A percentile compares a stretch with the other conserved stretches of the same genome.
phyloP scores from a whole-genome alignment of 1,140 invertebrate species.

The Tyrophagus putrescentiae region DNA sequence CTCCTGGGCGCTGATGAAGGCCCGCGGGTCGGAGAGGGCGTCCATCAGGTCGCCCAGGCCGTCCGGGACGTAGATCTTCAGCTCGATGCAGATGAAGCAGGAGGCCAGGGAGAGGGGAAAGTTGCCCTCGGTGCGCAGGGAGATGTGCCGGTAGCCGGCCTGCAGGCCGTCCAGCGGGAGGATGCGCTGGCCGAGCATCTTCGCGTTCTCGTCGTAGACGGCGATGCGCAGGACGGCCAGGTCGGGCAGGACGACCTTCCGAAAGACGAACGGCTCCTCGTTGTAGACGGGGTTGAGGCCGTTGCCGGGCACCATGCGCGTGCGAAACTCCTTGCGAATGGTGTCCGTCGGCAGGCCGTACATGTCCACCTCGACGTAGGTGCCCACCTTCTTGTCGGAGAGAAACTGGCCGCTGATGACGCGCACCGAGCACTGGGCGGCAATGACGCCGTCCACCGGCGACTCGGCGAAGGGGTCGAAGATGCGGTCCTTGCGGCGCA shows the following conservation, averaged over 20 bases:
- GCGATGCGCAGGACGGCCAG: slow-evolving; percentile 91
- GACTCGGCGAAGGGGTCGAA: slow-evolving; percentile 99
- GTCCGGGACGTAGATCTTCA: slow-evolving; percentile 99
- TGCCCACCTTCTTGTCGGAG: slow-evolving; percentile 94
- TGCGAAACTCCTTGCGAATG: slow-evolving; percentile 93
- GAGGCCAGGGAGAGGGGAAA: slow-evolving; percentile 97
- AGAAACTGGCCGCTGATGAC: slow-evolving; percentile 98
- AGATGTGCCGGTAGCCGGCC: slow-evolving; percentile 93
- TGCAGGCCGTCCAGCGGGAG: slow-evolving; percentile 92
- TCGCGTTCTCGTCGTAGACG: slow-evolving; percentile 96
- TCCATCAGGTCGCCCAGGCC: slow-evolving; percentile 97
- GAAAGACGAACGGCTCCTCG: slow-evolving; percentile 92
- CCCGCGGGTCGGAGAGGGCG: slow-evolving; percentile 83
- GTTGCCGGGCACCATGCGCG: slow-evolving; percentile 84
- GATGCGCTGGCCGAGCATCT: slow-evolving; percentile 89
- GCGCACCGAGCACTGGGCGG: slow-evolving; percentile 91
- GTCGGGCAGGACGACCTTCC: slow-evolving; percentile 96
- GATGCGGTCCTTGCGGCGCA: slow-evolving; percentile 81
- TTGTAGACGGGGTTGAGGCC: slow-evolving; percentile 95
- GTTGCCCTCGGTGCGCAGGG: slow-evolving; percentile 91
- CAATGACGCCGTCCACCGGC: slow-evolving; percentile 97
- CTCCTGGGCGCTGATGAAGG: slow-evolving; percentile 72
- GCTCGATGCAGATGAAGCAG: slow-evolving; percentile 95
- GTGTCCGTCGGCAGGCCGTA: slow-evolving; percentile 97
- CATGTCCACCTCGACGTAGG: slow-evolving; percentile 99